Percentiles rank a stretch among this genome's conserved stretches.
These are phyloP conservation scores for Choristoneura fumiferana DNA, from an alignment of 1,140 invertebrate genomes.

Conservation along the genomic window DNA sequence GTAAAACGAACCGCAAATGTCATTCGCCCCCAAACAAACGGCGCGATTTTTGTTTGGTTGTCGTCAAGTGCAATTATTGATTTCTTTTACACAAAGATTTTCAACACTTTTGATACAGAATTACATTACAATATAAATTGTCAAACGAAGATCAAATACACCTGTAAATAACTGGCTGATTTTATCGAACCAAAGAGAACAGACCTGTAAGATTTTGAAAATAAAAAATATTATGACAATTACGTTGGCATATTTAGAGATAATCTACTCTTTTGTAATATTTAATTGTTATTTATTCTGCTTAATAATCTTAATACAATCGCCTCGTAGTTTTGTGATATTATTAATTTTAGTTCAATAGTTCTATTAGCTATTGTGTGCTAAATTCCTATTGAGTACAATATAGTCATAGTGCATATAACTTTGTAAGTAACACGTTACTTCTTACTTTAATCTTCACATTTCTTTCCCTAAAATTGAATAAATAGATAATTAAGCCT, in stretches of 20 bases:
- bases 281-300: slow-evolving; percentile 10
- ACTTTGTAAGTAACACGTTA: too few species aligned
- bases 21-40: slow-evolving; percentile 19
- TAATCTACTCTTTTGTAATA: slow-evolving; percentile 12
- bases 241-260: slow-evolving; percentile 6
- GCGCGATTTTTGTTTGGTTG: slow-evolving; percentile 33
- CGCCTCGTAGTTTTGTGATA: too few species aligned
- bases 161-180: slow-evolving; percentile 28
- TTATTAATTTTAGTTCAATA: too few species aligned
- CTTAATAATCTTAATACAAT: background rate
- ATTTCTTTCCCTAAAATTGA: too few species aligned
- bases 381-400: too few species aligned
- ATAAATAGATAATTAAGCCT: background rate
- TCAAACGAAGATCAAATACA: background rate
- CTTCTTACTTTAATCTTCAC: too few species aligned
- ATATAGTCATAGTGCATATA: too few species aligned
- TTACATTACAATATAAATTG: background rate
- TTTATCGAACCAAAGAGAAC: slow-evolving; percentile 14
- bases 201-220: slow-evolving; percentile 42
- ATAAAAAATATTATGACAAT: slow-evolving; percentile 41
- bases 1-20: slow-evolving; percentile 23
- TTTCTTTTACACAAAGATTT: slow-evolving; percentile 20
- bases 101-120: background rate
- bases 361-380: too few species aligned
- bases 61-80: slow-evolving; percentile 31